phyloP scores from a whole-genome alignment of 2,113 vertebrate species.

The Seriola aureovittata region DNA sequence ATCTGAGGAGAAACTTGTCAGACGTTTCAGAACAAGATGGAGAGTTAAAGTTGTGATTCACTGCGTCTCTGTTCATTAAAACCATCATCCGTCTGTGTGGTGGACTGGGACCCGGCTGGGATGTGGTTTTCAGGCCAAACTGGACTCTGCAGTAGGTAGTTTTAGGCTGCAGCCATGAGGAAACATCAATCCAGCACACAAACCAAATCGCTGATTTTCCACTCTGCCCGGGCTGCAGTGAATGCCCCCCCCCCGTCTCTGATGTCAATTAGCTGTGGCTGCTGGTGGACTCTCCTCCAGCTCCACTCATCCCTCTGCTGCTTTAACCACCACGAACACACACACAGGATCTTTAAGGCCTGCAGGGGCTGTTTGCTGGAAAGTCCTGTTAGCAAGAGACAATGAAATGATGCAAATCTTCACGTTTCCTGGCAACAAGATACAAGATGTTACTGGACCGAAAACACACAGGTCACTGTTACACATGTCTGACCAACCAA shows the following conservation, averaged over 20 bases:
- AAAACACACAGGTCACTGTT: no score
- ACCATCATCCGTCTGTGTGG: not conserved
- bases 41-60: no score
- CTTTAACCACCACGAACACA: constrained; percentile 63
- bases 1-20: no score
- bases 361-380: not conserved
- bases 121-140: not conserved
- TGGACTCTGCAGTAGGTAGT: not conserved
- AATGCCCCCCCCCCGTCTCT: constrained; percentile 58
- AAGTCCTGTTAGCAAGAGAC: not conserved
- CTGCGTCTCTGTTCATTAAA: no score
- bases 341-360: not conserved
- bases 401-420: not conserved
- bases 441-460: not conserved
- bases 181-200: constrained; percentile 7
- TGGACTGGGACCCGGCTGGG: not conserved
- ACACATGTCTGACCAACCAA: no score
- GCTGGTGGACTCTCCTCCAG: constrained; percentile 60
- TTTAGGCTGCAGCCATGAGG: constrained; percentile 27
- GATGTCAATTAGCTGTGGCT: constrained; percentile 77
- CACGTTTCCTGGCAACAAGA: not conserved
- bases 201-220: constrained; percentile 39
- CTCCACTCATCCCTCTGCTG: not conserved
- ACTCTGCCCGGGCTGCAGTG: not conserved
- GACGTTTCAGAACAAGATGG: no score